Percentiles rank a stretch among this genome's conserved stretches.
phyloP scores from a whole-genome alignment of 1,140 invertebrate species.

The Chionoecetes opilio region DNA sequence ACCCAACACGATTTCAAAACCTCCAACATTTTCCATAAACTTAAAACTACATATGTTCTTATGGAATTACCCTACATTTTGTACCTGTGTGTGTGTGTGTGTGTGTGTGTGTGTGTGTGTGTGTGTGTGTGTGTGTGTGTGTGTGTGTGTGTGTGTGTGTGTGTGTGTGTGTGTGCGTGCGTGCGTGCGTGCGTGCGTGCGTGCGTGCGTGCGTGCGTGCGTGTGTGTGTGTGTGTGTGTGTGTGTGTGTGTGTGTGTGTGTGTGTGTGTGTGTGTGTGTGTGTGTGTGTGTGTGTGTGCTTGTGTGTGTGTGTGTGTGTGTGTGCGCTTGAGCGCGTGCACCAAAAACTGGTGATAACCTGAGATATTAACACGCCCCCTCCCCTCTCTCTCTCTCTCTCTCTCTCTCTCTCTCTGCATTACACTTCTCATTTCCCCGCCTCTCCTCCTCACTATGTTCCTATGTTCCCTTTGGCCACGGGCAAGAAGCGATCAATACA shows the following conservation, averaged over 20 bases:
- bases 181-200: neutral
- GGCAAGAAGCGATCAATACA: slow-evolving; percentile 9
- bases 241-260: slow-evolving; percentile 4
- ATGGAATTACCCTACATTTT: neutral
- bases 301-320: neutral
- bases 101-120: neutral
- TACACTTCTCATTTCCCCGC: slow-evolving; percentile 15
- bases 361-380: neutral
- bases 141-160: slow-evolving; percentile 27
- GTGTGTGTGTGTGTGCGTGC: slow-evolving; percentile 25
- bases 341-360: no score
- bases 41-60: neutral
- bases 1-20: neutral
- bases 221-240: neutral
- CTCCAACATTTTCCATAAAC: neutral
- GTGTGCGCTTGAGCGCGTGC: neutral
- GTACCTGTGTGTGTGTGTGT: neutral
- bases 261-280: slow-evolving; percentile 27
- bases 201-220: neutral
- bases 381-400: neutral
- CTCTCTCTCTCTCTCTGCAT: slow-evolving; percentile 5
- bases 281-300: slow-evolving; percentile 25
- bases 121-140: slow-evolving; percentile 15
- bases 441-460: neutral
- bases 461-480: neutral